phyloP scores from a whole-genome alignment of 2,113 vertebrate species.

The Eretmodus cyanostictus region DNA sequence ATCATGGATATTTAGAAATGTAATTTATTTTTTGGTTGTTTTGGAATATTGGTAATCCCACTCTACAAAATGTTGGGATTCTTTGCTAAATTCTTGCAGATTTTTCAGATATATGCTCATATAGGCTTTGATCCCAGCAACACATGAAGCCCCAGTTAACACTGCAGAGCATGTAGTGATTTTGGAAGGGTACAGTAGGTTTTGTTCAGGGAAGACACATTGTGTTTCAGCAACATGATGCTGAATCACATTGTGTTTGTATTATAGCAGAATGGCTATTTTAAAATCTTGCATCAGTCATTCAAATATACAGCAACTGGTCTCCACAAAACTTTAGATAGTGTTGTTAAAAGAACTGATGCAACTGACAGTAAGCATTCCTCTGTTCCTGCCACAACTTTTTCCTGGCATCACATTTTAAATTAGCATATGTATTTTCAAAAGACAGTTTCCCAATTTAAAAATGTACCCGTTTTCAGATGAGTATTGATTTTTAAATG shows the following conservation, averaged over 20 bases:
- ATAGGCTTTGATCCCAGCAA: neutral
- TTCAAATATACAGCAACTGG: neutral
- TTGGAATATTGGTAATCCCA: neutral
- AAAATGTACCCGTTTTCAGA: neutral
- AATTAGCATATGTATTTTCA: neutral
- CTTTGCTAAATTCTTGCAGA: neutral
- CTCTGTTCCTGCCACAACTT: neutral
- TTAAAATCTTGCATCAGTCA: neutral
- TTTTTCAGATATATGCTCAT: neutral
- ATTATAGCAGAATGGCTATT: neutral
- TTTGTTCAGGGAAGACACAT: neutral
- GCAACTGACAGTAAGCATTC: neutral
- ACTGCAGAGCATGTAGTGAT: neutral
- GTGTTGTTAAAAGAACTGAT: neutral
- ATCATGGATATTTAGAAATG: neutral
- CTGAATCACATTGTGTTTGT: neutral
- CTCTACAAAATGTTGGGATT: neutral
- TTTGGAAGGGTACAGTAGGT: neutral
- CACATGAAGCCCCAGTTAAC: neutral
- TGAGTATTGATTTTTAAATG: neutral
- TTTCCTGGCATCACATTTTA: neutral
- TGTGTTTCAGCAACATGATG: neutral
- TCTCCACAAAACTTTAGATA: neutral
- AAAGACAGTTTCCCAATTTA: neutral
- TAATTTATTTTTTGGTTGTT: neutral